phyloP scores from a whole-genome alignment of 92 coral and sea anemone genomes.

The Porites cylindrica region DNA sequence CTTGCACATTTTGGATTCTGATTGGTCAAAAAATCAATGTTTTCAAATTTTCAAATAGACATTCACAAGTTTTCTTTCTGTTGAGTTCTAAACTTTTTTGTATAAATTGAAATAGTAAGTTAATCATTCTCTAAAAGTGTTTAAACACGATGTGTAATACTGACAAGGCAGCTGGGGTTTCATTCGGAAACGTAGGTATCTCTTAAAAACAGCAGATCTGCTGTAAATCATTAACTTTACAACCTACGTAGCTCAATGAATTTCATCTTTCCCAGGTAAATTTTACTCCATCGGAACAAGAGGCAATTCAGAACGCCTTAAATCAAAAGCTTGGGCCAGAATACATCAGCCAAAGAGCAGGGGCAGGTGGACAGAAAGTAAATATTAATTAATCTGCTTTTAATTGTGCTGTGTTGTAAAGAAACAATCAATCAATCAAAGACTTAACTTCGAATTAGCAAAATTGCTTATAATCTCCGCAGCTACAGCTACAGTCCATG shows the following conservation, averaged over 20 bases:
- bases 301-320: slow-evolving; percentile 77
- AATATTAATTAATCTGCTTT: too few species aligned
- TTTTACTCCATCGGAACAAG: slow-evolving; percentile 74
- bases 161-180: slow-evolving; percentile 37
- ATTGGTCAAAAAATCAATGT: slow-evolving; percentile 66
- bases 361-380: slow-evolving; percentile 92
- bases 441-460: not conserved
- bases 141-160: slow-evolving; percentile 20
- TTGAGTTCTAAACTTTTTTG: too few species aligned
- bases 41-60: slow-evolving; percentile 58
- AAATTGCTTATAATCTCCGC: not conserved
- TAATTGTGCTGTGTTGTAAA: too few species aligned
- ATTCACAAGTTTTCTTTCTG: not conserved
- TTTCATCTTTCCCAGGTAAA: slow-evolving; percentile 47
- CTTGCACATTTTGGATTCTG: slow-evolving; percentile 47
- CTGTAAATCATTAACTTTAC: not conserved
- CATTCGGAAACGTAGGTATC: slow-evolving; percentile 79
- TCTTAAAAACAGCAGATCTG: not conserved
- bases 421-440: not conserved
- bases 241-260: not conserved
- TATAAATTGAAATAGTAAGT: not conserved
- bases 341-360: slow-evolving; percentile 89
- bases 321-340: slow-evolving; percentile 90
- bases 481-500: too few species aligned
- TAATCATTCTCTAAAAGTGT: not conserved